A percentile compares a stretch with the other conserved stretches of the same genome.
Conservation (phyloP, 2,797 vertebrate species). For the Cephalopachus bancanus region DNA sequence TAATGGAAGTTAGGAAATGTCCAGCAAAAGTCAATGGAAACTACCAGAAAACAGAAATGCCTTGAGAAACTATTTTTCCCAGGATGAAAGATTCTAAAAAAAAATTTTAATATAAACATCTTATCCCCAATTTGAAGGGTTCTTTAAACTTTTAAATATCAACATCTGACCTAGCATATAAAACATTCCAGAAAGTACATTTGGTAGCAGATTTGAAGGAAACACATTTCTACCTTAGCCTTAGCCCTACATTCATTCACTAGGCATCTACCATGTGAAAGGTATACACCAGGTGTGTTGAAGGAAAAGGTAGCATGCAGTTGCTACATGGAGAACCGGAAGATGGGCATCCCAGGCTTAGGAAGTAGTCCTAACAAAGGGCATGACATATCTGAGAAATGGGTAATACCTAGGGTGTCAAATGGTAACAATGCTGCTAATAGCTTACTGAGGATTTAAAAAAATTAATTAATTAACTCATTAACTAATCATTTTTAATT, state of each 20-base stretch:
- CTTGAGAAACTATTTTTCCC: slow-evolving; percentile 19
- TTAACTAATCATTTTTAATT: neutral
- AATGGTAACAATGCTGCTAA: neutral
- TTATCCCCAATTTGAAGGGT: neutral
- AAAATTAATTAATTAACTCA: neutral
- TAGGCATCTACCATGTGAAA: neutral
- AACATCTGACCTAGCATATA: slow-evolving; percentile 23
- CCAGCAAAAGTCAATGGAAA: slow-evolving; percentile 48
- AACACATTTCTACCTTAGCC: neutral
- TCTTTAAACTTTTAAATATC: slow-evolving; percentile 64
- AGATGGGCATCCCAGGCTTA: neutral
- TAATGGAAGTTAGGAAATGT: slow-evolving; percentile 53
- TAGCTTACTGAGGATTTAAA: neutral
- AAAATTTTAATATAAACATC: slow-evolving; percentile 54
- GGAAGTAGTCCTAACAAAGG: neutral
- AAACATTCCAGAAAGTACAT: slow-evolving; percentile 29
- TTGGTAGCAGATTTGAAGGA: neutral
- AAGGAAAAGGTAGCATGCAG: neutral
- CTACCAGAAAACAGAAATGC: slow-evolving; percentile 27
- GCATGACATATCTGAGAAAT: neutral
- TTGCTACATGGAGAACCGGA: neutral
- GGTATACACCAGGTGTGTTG: neutral
- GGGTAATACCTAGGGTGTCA: neutral
- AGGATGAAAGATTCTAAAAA: neutral
- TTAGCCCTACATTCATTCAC: neutral